Evolutionary conservation across 2,797 vertebrate species (phyloP), one percentile per base, ranked within the genome.

Genomic region (Parauchenoglanis punctatus): DNA sequence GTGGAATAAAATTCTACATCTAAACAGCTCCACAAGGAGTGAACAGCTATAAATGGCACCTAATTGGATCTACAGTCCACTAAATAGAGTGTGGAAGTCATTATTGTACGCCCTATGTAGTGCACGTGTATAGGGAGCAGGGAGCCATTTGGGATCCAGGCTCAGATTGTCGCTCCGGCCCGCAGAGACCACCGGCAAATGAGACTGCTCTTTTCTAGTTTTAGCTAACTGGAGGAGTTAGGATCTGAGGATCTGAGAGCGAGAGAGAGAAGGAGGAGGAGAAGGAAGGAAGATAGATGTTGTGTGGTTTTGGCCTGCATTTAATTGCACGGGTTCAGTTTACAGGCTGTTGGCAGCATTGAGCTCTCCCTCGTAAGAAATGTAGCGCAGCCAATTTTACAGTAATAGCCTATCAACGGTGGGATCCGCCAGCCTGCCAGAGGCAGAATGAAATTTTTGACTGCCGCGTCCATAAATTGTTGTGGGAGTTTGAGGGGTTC

Each of bases 401-500:
- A 87, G 85, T 86, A 54, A 77, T 86, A 83, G 76, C 58, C 54
- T 68, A 86, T 87, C 84, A 88, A 68, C 11, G 75, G 61, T 82
- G 81, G 81, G 44, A 65, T 65, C 25, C 25, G 81, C 61, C 25
- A 68, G 72, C 11, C 58, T 75, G 70, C 35, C 28, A 75, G 68
- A 7, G 81, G 81, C 4, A 15, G 76, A 87, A 87, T 91, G 72
- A 88, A 85, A 87, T 88, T 84, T 89, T 88, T 83, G 61, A 89
- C 52, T 83, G 85, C 76, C 54, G 35, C 25, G 59, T 72, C 82
- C 28, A 84, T 84, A 72, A 72, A 72, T 70, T 49, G 67, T 63
- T 23, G 58, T 76, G 59, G 73, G 63, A 86, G 73, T 13, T 40
- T 10, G 1, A 75, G 28, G 40, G 67, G 25, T 84, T 72, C 52